Conservation (phyloP, 2,797 vertebrate species). For the Caiman crocodilus region DNA sequence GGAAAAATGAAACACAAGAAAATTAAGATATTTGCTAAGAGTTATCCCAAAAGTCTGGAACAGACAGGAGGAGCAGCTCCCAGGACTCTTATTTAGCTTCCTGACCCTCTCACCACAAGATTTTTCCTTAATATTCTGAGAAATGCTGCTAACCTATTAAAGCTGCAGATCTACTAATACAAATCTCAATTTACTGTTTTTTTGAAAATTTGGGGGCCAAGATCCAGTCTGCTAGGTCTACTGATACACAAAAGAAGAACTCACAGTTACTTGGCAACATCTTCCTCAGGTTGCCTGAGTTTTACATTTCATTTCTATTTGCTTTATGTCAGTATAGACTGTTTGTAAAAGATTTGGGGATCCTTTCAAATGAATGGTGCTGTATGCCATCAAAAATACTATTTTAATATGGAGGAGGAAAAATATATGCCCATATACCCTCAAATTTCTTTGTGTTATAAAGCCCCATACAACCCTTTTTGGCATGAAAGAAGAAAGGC, state of each 20-base stretch:
- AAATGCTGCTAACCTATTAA: not conserved
- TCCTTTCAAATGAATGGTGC: not conserved
- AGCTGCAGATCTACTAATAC: not conserved
- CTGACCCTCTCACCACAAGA: not conserved
- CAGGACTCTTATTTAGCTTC: not conserved
- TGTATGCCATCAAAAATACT: not conserved
- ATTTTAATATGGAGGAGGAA: not conserved
- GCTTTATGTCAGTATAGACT: not conserved
- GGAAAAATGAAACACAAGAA: slow-evolving; percentile 8
- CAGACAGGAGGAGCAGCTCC: not conserved
- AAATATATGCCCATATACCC: not conserved
- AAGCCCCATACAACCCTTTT: not conserved
- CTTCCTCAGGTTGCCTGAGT: not conserved
- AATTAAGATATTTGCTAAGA: not conserved
- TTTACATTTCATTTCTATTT: not conserved
- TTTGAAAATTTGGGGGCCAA: not conserved
- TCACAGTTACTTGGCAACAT: not conserved
- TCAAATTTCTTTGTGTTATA: not conserved
- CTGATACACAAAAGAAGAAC: fast-evolving
- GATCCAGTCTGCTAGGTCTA: not conserved
- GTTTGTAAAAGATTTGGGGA: not conserved
- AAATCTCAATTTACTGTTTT: not conserved
- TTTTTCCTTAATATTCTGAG: not conserved
- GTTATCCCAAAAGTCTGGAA: not conserved
- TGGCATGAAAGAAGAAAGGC: not conserved